phyloP scores from a whole-genome alignment of 2,888 invertebrate genomes.

The Ochropacha duplaris region DNA sequence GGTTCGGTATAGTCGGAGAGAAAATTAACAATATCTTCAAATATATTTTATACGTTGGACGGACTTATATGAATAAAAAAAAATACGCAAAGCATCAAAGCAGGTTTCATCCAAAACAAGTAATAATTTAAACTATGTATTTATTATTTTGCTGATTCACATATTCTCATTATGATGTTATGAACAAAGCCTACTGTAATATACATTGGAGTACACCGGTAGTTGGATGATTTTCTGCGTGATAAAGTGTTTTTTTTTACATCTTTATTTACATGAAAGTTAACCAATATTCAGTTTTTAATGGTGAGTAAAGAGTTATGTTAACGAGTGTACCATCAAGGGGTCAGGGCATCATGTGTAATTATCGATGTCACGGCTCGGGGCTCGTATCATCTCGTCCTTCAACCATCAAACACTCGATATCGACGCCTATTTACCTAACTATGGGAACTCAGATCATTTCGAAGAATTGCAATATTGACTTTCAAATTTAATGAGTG shows the following conservation, averaged over 20 bases:
- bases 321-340: conserved; percentile 36
- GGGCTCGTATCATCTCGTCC: conserved; percentile 43
- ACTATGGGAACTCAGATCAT: conserved; percentile 8
- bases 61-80: too few relatives aligned
- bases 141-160: too few relatives aligned
- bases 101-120: too few relatives aligned
- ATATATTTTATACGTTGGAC: background rate
- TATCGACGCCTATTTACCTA: conserved; percentile 7
- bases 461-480: background rate
- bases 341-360: conserved; percentile 63
- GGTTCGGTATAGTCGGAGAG: conserved; percentile 42
- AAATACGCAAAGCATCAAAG: too few relatives aligned
- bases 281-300: too few relatives aligned
- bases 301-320: conserved; percentile 13
- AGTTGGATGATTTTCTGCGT: too few relatives aligned
- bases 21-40: conserved; percentile 10
- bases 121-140: too few relatives aligned
- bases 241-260: too few relatives aligned
- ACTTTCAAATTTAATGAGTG: background rate
- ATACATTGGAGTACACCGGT: too few relatives aligned
- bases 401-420: conserved; percentile 44
- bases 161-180: too few relatives aligned
- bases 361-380: conserved; percentile 74
- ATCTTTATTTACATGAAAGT: too few relatives aligned
- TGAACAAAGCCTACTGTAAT: too few relatives aligned